phyloP scores from a whole-genome alignment of 2,888 invertebrate species.

The Oasisia sp. region DNA sequence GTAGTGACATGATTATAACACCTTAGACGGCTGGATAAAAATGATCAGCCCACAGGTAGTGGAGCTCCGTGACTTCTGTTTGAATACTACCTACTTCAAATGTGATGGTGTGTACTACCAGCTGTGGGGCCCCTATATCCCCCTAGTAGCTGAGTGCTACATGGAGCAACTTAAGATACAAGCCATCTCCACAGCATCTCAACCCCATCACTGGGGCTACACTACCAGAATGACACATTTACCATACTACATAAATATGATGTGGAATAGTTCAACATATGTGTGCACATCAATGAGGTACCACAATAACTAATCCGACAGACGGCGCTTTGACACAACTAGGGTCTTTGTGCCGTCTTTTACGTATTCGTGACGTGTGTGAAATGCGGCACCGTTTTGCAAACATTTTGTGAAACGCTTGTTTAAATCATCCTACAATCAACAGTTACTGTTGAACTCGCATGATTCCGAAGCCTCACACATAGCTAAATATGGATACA shows the following conservation, averaged over 20 bases:
- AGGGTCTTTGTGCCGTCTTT: no score
- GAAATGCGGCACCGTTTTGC: no score
- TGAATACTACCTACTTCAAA: constrained; percentile 25
- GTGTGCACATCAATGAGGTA: constrained; percentile 20
- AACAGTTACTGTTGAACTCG: no score
- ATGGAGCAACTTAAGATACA: constrained; percentile 22
- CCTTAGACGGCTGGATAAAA: not conserved
- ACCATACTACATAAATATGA: constrained; percentile 17
- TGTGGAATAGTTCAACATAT: constrained; percentile 25
- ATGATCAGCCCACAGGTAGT: not conserved
- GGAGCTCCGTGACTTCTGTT: constrained; percentile 20
- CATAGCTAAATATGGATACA: no score
- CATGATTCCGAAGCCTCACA: no score
- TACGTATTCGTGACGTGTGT: no score
- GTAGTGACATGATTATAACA: not conserved
- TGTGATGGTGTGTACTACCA: constrained; percentile 23
- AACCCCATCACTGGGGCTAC: not conserved
- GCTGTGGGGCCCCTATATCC: not conserved
- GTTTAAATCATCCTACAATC: no score
- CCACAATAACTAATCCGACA: constrained; percentile 19
- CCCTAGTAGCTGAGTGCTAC: constrained; percentile 22
- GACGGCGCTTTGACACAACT: no score
- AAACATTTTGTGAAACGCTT: no score
- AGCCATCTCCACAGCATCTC: constrained; percentile 21
- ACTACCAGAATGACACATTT: not conserved